Conservation (phyloP, 2,797 vertebrate species). For the Apogon talboti region DNA sequence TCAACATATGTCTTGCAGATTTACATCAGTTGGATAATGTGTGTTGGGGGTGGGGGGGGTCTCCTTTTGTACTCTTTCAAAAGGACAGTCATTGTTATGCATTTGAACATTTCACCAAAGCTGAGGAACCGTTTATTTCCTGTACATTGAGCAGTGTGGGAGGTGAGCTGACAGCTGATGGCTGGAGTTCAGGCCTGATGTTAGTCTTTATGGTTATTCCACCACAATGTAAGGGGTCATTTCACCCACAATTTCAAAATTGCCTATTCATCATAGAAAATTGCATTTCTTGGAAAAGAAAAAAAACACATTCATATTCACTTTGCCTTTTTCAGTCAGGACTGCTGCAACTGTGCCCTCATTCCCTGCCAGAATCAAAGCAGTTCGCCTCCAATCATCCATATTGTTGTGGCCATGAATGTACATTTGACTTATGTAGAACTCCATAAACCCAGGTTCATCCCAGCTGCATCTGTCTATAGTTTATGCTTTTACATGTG, state of each 20-base stretch:
- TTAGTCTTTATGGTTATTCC: slow-evolving; percentile 51
- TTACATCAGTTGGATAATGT: slow-evolving; percentile 28
- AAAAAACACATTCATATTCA: slow-evolving; percentile 31
- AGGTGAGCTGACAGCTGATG: slow-evolving; percentile 30
- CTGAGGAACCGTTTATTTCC: slow-evolving; percentile 35
- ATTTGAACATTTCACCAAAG: slow-evolving; percentile 32
- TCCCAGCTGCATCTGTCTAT: neutral
- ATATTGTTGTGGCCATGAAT: slow-evolving; percentile 54
- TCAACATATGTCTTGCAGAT: slow-evolving; percentile 62
- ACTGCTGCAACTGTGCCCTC: slow-evolving; percentile 9
- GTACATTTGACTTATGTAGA: slow-evolving; percentile 30
- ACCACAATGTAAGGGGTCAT: slow-evolving; percentile 51
- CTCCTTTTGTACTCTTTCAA: slow-evolving; percentile 39
- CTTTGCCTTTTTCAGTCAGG: slow-evolving; percentile 29
- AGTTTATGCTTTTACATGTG: too few species aligned
- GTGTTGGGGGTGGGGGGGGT: slow-evolving; percentile 4
- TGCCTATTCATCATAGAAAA: slow-evolving; percentile 60
- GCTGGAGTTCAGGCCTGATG: slow-evolving; percentile 39
- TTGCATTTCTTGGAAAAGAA: slow-evolving; percentile 52
- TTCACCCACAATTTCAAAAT: slow-evolving; percentile 61
- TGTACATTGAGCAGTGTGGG: slow-evolving; percentile 29
- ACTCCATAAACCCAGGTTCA: slow-evolving; percentile 4
- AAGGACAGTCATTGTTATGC: slow-evolving; percentile 31
- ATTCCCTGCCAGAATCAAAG: slow-evolving; percentile 35
- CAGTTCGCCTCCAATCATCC: slow-evolving; percentile 43